phyloP scores from a whole-genome alignment of 1,140 invertebrate genomes.

The Megalonaias nervosa region DNA sequence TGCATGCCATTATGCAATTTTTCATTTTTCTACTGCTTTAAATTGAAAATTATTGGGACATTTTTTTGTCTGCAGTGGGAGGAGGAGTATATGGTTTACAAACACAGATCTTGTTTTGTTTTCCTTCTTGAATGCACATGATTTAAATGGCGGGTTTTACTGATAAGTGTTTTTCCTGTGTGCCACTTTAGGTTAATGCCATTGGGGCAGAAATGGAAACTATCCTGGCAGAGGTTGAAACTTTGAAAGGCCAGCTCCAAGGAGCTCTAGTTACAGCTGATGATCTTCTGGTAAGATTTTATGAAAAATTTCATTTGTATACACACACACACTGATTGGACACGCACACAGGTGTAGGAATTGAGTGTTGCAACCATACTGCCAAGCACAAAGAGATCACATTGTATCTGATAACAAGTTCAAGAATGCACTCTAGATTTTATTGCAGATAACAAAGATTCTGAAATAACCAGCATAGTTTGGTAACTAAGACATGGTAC shows the following conservation, averaged over 20 bases:
- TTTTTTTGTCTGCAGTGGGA: neutral
- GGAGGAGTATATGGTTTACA: neutral
- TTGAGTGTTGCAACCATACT: neutral
- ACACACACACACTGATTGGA: no score
- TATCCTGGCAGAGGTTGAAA: conserved; percentile 21
- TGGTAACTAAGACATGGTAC: no score
- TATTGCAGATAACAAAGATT: no score
- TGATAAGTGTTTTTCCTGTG: neutral
- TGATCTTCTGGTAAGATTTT: neutral
- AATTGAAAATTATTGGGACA: neutral
- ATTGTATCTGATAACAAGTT: neutral
- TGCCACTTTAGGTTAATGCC: conserved; percentile 6
- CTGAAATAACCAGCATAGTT: no score
- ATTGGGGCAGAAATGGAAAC: conserved; percentile 19
- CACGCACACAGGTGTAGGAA: neutral
- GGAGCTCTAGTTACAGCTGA: conserved; percentile 23
- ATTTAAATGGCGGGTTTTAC: neutral
- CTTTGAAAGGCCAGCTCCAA: conserved; percentile 17
- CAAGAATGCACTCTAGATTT: no score
- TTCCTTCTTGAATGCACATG: neutral
- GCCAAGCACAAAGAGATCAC: neutral
- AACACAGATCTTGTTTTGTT: neutral
- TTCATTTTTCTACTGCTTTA: neutral
- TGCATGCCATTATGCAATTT: no score
- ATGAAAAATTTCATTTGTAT: neutral